These are phyloP conservation scores for Caenorhabditis brenneri DNA, from an alignment of 1,140 invertebrate genomes.

Conservation along the genomic window DNA sequence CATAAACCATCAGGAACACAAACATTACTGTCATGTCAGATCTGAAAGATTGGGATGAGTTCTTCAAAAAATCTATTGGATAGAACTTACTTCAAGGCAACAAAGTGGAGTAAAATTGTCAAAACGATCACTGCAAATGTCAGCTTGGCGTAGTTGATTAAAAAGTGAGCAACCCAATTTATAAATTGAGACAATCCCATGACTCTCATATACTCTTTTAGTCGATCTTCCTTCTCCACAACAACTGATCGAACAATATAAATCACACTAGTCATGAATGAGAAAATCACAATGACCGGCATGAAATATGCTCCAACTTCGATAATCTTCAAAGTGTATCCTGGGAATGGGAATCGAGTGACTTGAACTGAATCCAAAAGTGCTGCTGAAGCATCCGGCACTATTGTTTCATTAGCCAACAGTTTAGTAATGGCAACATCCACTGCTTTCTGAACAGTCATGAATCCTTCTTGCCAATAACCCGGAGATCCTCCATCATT, in stretches of 20 bases:
- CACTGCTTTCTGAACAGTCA: constrained; percentile 61
- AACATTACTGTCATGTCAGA: constrained; percentile 69
- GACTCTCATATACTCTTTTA: constrained; percentile 83
- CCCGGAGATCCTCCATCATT: constrained; percentile 54
- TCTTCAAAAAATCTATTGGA: background rate
- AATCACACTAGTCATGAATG: constrained; percentile 65
- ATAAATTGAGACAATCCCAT: constrained; percentile 84
- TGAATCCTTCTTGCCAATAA: constrained; percentile 64
- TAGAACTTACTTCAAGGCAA: constrained; percentile 25
- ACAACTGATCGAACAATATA: constrained; percentile 64
- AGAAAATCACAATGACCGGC: constrained; percentile 63
- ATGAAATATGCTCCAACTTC: constrained; percentile 63
- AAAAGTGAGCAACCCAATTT: constrained; percentile 84
- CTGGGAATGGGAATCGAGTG: constrained; percentile 61
- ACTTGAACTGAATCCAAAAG: constrained; percentile 45
- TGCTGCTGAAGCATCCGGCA: background rate
- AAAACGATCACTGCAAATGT: constrained; percentile 75
- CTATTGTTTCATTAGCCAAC: background rate
- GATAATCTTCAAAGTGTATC: constrained; percentile 62
- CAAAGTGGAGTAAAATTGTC: constrained; percentile 71
- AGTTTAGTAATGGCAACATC: constrained; percentile 53
- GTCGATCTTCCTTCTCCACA: constrained; percentile 63
- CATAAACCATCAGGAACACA: constrained; percentile 76
- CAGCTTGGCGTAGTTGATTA: constrained; percentile 80
- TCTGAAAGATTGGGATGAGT: constrained; percentile 1